These are phyloP conservation scores for Gallirallus australis DNA, from an alignment of 2,797 vertebrate species.

Conservation along the genomic window DNA sequence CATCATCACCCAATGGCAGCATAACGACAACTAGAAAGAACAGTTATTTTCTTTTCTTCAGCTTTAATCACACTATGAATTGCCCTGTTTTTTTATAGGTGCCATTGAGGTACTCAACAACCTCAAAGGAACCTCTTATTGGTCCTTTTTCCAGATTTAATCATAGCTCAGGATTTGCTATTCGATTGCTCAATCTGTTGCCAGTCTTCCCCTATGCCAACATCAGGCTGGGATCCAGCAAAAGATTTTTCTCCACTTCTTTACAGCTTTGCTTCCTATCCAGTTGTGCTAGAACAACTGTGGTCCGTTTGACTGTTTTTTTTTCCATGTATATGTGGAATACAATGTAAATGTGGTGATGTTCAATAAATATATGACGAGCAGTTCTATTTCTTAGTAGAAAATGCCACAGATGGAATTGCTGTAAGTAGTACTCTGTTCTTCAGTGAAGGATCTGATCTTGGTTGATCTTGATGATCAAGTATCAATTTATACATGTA, in stretches of 20 bases:
- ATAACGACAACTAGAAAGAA: neutral
- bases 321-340: neutral
- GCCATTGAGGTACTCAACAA: neutral
- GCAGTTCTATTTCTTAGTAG: neutral
- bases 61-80: neutral
- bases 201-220: neutral
- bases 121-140: neutral
- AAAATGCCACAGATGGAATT: neutral
- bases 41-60: neutral
- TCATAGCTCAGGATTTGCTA: neutral
- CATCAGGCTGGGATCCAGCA: neutral
- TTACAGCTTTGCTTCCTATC: neutral
- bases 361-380: neutral
- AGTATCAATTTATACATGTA: neutral
- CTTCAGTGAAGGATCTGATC: neutral
- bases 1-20: neutral
- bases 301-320: neutral
- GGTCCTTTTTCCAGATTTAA: neutral
- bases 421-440: neutral
- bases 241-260: neutral
- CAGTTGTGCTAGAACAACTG: neutral
- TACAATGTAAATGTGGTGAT: neutral
- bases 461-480: neutral
- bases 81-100: neutral
- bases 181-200: neutral